A percentile compares a stretch with the other conserved stretches of the same genome.
Conservation (phyloP, 2,797 vertebrate species). For the Helostoma temminkii region DNA sequence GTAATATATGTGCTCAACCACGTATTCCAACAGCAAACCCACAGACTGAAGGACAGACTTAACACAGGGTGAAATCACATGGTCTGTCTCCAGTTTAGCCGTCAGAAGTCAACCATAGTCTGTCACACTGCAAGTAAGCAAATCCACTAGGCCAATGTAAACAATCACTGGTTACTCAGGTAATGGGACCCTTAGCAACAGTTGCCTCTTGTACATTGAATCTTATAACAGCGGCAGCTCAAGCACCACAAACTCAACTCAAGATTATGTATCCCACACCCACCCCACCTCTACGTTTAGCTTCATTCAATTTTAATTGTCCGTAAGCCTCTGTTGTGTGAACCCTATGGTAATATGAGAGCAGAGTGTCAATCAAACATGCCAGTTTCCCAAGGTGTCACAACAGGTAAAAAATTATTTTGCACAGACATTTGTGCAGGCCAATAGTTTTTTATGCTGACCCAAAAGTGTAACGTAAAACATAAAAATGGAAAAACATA, state of each 20-base stretch:
- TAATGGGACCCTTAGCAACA: conserved; percentile 82
- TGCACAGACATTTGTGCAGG: background rate
- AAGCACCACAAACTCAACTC: conserved; percentile 58
- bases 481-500: no score
- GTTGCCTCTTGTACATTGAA: conserved; percentile 61
- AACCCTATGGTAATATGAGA: conserved; percentile 77
- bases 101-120: conserved; percentile 25
- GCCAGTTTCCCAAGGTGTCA: conserved; percentile 43
- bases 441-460: background rate
- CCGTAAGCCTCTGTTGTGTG: conserved; percentile 66
- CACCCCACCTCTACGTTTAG: conserved; percentile 53
- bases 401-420: conserved; percentile 49
- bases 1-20: conserved; percentile 46
- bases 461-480: no score
- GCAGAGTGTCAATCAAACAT: conserved; percentile 70
- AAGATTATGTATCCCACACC: conserved; percentile 71
- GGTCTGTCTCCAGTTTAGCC: conserved; percentile 41
- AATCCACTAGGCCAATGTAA: conserved; percentile 59
- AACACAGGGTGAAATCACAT: conserved; percentile 34
- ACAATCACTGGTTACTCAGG: conserved; percentile 77
- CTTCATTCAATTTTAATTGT: conserved; percentile 81
- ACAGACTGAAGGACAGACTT: conserved; percentile 21
- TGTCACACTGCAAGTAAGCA: conserved; percentile 35
- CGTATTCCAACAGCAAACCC: conserved; percentile 32
- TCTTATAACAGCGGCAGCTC: conserved; percentile 65